Evolutionary conservation across 2,888 invertebrate genomes (phyloP).

Genomic region (Andricus curvator): DNA sequence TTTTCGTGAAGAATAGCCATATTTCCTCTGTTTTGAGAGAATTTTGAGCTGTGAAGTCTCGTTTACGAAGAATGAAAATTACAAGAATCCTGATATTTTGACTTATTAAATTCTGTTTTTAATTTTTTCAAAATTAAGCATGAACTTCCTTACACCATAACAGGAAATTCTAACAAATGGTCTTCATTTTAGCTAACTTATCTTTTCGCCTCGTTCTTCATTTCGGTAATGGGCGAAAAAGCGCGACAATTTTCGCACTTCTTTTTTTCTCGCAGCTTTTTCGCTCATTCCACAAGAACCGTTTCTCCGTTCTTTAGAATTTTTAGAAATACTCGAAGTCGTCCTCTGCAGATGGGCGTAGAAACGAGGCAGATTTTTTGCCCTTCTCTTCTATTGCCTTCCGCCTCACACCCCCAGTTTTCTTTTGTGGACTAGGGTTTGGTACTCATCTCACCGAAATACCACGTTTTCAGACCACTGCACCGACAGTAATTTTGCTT

Average conservation of each 20-base stretch:
- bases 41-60: no score
- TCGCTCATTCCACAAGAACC: neutral
- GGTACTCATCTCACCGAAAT: constrained; percentile 27
- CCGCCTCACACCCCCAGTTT: constrained; percentile 49
- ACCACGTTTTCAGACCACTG: constrained; percentile 5
- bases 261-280: neutral
- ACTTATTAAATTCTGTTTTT: no score
- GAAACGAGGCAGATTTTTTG: constrained; percentile 21
- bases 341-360: constrained; percentile 9
- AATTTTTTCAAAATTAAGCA: no score
- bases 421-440: constrained; percentile 1
- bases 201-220: neutral
- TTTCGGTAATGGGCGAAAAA: constrained; percentile 18
- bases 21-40: no score
- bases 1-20: no score
- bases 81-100: no score
- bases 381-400: constrained; percentile 44
- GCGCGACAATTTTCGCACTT: constrained; percentile 18
- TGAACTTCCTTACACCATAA: no score
- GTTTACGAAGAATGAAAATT: no score
- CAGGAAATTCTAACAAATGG: no score
- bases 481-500: neutral
- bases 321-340: constrained; percentile 23
- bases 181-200: no score
- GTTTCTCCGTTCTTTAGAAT: constrained; percentile 21